Evolutionary conservation across 2,797 vertebrate genomes (phyloP), one percentile per base, ranked within the genome.

Genomic region (Craterocephalus amniculus): DNA sequence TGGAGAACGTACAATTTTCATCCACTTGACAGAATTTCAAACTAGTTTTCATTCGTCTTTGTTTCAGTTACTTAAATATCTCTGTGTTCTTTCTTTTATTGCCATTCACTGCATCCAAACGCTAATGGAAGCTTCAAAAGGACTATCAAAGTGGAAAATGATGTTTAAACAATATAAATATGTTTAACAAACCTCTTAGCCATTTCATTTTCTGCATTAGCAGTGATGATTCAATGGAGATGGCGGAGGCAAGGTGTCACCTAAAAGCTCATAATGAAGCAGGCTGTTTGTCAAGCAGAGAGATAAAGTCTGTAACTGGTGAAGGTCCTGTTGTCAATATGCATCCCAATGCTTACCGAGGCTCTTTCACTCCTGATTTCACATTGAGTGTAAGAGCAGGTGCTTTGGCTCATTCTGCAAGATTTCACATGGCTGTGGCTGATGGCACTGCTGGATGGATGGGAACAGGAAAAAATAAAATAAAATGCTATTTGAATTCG

Each of bases 241-340:
- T 77, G 72, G 78, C 76, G 79, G 72, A 66, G 78, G 80, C 38
- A 79, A 83, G 85, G 83, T 87, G 85, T 87, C 82, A 81, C 84
- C 85, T 89, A 89, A 89, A 88, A 91, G 84, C 84, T 72, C 55
- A 76, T 86, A 85, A 89, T 90, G 83, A 84, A 85, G 81, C 58
- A 0, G 52, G 78, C 67, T 83, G 81, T 88, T 87, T 88, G 74
- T 87, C 83, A 83, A 78, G 54, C 64, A 67, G 72, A 54, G 86
- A 86, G 83, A 88, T 88, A 86, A 91, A 79, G 68, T 73, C 75
- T 84, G 70, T 90, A 90, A 90, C 88, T 88, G 81, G 74, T 66
- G 32, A 56, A 68, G 72, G 78, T 81, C 71, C 63, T 76, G 70
- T 75, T 79, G 80, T 84, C 76, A 87, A 78, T 83, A 83, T 86